A percentile compares a stretch with the other conserved stretches of the same genome.
These are phyloP conservation scores for Jaculus jaculus DNA, from an alignment of 2,113 vertebrate species.

Conservation along the genomic window DNA sequence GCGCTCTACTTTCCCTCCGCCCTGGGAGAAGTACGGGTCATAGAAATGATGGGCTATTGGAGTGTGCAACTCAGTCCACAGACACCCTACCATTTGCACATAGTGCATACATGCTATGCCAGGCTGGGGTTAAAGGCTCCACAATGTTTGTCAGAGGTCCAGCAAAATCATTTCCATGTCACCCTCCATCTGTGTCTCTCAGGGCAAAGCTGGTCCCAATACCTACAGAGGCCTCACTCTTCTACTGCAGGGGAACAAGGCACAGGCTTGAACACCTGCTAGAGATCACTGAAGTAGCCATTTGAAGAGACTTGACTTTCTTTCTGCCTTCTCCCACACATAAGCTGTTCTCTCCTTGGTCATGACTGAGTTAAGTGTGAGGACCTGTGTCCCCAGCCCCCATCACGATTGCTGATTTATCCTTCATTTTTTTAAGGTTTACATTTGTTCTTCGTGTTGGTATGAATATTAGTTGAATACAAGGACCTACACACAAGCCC, in stretches of 20 bases:
- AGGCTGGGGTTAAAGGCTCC: fast-evolving
- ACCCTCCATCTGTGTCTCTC: not conserved
- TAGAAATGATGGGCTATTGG: not conserved
- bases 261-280: not conserved
- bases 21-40: not conserved
- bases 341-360: not conserved
- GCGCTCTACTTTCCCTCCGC: not conserved
- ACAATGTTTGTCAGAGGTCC: not conserved
- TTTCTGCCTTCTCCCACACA: not conserved
- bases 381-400: not conserved
- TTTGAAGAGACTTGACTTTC: not conserved
- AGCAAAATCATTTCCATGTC: not conserved
- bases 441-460: not conserved
- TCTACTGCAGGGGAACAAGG: not conserved
- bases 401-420: not conserved
- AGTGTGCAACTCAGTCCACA: not conserved
- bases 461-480: not conserved
- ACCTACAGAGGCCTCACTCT: not conserved
- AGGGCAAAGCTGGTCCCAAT: not conserved
- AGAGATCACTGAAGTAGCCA: too few species aligned
- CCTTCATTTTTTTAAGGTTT: not conserved
- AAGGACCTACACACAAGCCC: too few species aligned
- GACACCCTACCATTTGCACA: fast-evolving
- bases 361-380: not conserved
- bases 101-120: fast-evolving